Evolutionary conservation across 2,888 invertebrate species (phyloP), one percentile per base, ranked within the genome.

Genomic region (Nomada lathburiana): DNA sequence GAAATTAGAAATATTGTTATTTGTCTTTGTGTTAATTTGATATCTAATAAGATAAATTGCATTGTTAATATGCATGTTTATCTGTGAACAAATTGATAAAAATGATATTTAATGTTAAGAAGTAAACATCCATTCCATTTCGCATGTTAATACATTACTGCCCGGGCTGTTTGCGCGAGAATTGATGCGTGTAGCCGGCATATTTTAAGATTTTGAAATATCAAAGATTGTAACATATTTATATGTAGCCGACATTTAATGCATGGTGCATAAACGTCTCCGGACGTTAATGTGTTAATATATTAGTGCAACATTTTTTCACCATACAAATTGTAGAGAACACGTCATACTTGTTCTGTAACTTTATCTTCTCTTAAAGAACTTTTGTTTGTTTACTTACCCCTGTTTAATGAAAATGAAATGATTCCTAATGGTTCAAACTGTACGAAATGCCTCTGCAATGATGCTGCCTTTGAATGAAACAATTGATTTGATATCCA

Each of bases 41-140:
- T 67, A 63, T 20, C 9, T 42, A 55, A 67, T 42, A 55, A 67
- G 55, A 26, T 10, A 11, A 78, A 50, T 63, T 57, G 63, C n/a
- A 63, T 52, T 26, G 7, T 36, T 20, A 44, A 52, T 29, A 59
- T 57, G 55, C 18, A 78, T 71, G 9, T 67, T 80, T 68, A 62
- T 5, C 44, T 70, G 52, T 11, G n/a, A 78, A 62, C 16, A 9
- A 77, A 42, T 52, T 26, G 2, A 36, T 57, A 36, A 13, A 20
- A 55, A 42, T 18, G 3, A 76, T 47, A 50, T 73, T 50, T 69
- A 65, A 55, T 52, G 2, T 52, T 79, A 73, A n/a, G 7, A 44
- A 44, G 10, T 36, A 59, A 68, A 59, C 20, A 53, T 59, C 42
- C 81, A 82, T 82, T 82, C 81, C 82, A 67, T 70, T 57, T 65